phyloP scores from a whole-genome alignment of 2,888 invertebrate species.

The Andrena praecox region DNA sequence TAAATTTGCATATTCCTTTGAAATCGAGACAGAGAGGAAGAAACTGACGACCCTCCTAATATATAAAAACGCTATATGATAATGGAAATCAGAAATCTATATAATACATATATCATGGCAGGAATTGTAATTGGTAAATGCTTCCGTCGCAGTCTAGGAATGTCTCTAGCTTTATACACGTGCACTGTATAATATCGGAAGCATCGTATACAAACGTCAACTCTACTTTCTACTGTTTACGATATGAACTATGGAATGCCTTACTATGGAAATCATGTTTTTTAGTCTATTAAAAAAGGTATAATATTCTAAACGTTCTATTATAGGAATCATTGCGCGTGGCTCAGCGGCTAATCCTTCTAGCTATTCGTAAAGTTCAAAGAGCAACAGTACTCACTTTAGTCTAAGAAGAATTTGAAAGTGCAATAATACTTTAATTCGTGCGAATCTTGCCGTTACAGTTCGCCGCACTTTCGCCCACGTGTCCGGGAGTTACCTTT shows the following conservation, averaged over 20 bases:
- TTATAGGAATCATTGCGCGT: background rate
- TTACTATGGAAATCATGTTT: slow-evolving; percentile 15
- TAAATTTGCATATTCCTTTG: slow-evolving; percentile 19
- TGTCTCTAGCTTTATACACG: slow-evolving; percentile 3
- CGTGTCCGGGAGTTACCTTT: slow-evolving; percentile 20
- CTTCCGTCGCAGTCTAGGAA: slow-evolving; percentile 15
- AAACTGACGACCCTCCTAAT: background rate
- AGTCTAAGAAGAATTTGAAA: slow-evolving; percentile 16
- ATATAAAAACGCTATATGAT: slow-evolving; percentile 31
- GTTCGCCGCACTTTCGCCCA: slow-evolving; percentile 10
- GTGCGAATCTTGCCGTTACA: slow-evolving; percentile 24
- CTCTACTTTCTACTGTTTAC: slow-evolving; percentile 14
- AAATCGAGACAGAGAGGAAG: background rate
- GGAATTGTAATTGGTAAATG: slow-evolving; percentile 29
- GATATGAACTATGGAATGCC: slow-evolving; percentile 38
- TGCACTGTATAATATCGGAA: slow-evolving; percentile 26
- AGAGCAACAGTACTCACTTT: slow-evolving; percentile 12
- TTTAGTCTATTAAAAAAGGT: slow-evolving; percentile 18
- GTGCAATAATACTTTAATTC: slow-evolving; percentile 45
- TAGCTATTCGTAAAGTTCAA: slow-evolving; percentile 28
- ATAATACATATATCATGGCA: slow-evolving; percentile 36
- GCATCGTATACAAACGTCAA: slow-evolving; percentile 19
- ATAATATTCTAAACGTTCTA: background rate
- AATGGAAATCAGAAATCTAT: slow-evolving; percentile 28
- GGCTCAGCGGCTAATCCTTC: background rate